phyloP scores from a whole-genome alignment of 2,797 vertebrate species.

The Florisuga fusca region DNA sequence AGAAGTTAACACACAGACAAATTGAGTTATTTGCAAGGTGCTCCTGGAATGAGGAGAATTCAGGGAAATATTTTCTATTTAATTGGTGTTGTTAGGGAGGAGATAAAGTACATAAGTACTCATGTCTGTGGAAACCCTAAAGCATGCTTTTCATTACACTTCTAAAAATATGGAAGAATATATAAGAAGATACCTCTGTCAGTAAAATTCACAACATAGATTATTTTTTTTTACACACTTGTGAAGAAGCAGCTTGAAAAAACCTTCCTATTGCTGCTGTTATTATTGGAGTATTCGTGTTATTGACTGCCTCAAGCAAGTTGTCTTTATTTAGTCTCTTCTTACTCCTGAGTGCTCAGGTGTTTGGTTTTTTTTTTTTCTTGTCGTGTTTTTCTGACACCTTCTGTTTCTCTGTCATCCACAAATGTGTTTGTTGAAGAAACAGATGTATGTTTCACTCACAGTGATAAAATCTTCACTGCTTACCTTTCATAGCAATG shows the following conservation, averaged over 20 bases:
- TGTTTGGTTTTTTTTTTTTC: background rate
- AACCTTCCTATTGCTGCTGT: background rate
- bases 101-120: background rate
- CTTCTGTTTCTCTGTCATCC: slow-evolving; percentile 11
- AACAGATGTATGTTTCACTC: background rate
- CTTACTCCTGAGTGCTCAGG: background rate
- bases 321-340: slow-evolving; percentile 35
- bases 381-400: background rate
- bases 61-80: background rate
- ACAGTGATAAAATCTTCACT: background rate
- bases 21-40: background rate
- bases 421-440: slow-evolving; percentile 10
- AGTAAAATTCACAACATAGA: slow-evolving; percentile 1
- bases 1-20: slow-evolving; percentile 48
- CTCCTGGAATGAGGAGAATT: background rate
- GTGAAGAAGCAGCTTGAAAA: background rate
- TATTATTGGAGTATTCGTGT: background rate
- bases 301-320: slow-evolving; percentile 39
- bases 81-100: background rate
- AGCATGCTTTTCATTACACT: background rate
- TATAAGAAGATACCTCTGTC: background rate
- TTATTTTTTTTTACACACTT: slow-evolving; percentile 28
- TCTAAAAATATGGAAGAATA: background rate
- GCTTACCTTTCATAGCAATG: background rate
- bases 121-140: background rate